These are phyloP conservation scores for Channallabes apus DNA, from an alignment of 2,797 vertebrate genomes.

Conservation along the genomic window DNA sequence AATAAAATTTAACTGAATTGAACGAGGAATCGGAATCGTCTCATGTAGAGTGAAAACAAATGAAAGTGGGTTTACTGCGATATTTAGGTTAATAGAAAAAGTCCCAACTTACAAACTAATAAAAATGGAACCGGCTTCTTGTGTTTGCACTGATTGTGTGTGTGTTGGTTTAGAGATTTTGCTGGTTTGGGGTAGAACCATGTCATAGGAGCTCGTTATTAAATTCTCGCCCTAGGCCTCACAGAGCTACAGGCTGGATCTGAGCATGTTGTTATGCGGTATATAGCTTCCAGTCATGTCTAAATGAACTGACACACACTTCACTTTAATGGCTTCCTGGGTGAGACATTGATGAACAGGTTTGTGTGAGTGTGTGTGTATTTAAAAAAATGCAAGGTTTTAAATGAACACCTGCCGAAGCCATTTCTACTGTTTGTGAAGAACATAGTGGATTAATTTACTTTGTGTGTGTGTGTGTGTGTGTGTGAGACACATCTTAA, in stretches of 20 bases:
- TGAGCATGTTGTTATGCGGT: neutral
- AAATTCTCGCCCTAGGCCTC: neutral
- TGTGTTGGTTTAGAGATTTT: neutral
- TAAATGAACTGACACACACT: neutral
- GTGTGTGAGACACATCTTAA: neutral
- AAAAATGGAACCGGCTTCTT: neutral
- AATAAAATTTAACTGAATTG: too few relatives aligned
- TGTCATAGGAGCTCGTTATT: neutral
- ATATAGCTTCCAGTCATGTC: neutral
- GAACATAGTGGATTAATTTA: neutral
- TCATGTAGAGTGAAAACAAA: neutral
- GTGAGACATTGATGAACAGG: neutral
- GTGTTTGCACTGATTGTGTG: neutral
- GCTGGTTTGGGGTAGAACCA: neutral
- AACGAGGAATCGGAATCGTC: neutral
- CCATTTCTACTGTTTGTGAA: neutral
- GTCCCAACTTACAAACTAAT: neutral
- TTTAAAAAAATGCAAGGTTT: neutral
- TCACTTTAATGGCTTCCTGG: neutral
- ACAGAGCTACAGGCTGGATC: neutral
- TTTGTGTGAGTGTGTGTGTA: conserved; percentile 26
- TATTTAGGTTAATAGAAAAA: neutral
- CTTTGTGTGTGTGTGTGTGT: neutral
- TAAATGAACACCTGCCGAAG: conserved; percentile 7
- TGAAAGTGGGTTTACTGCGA: neutral